Evolutionary conservation across 1,140 invertebrate species (phyloP).

Genomic region (Lepidurus arcticus): DNA sequence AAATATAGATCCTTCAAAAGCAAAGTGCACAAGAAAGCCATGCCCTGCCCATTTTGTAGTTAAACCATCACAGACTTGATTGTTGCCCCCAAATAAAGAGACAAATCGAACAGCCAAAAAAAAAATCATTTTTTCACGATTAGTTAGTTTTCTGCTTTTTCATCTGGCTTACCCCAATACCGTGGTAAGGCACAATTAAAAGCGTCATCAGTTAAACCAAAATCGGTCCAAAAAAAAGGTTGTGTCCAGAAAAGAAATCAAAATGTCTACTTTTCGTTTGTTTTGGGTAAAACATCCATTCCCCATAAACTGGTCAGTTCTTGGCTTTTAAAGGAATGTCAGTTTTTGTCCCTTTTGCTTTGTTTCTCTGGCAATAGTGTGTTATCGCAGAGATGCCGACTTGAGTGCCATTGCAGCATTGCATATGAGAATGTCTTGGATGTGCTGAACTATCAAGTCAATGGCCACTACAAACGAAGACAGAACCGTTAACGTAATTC

Average conservation of each 20-base stretch:
- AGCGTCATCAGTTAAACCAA: too few relatives aligned
- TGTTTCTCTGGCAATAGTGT: not conserved
- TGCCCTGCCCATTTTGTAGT: not conserved
- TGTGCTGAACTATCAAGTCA: constrained; percentile 97
- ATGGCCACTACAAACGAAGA: constrained; percentile 79
- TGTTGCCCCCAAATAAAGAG: not conserved
- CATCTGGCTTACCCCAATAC: too few relatives aligned
- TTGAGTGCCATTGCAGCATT: constrained; percentile 27
- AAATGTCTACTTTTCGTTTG: too few relatives aligned
- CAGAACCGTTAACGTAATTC: constrained; percentile 26
- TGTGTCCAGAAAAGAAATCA: too few relatives aligned
- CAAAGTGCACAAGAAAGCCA: not conserved
- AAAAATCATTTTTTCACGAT: not conserved
- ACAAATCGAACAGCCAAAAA: not conserved
- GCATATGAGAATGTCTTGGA: constrained; percentile 69
- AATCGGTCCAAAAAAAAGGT: too few relatives aligned
- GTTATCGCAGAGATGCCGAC: not conserved
- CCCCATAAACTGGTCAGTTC: not conserved
- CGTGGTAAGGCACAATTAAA: too few relatives aligned
- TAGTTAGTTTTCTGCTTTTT: not conserved
- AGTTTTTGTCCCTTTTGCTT: not conserved
- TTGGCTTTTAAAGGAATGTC: constrained; percentile 11
- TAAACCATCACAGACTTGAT: not conserved
- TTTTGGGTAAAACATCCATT: not conserved
- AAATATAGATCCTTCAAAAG: too few relatives aligned